Percentiles rank a stretch among this genome's conserved stretches.
Evolutionary conservation across 2,797 vertebrate genomes (phyloP).

Genomic region (Poeciliopsis turneri): DNA sequence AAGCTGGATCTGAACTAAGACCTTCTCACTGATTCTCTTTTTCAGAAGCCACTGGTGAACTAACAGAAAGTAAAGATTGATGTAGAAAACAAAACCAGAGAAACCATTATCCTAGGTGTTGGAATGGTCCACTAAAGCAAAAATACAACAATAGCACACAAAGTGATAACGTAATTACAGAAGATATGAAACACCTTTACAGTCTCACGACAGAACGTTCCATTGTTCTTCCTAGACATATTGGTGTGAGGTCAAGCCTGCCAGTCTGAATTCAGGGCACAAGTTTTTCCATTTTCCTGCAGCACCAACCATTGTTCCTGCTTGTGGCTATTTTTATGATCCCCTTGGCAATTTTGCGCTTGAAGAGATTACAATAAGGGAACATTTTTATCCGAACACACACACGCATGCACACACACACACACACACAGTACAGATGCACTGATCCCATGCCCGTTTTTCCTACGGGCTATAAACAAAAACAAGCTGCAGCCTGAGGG

Average conservation of each 20-base stretch:
- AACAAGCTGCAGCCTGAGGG: constrained; percentile 9
- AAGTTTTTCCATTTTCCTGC: neutral
- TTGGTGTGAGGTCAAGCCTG: neutral
- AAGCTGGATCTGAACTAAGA: too few species aligned
- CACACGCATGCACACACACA: neutral
- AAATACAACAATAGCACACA: neutral
- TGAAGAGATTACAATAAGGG: constrained; percentile 1
- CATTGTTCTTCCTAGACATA: neutral
- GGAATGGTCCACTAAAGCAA: neutral
- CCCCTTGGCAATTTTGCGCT: neutral
- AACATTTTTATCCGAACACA: neutral
- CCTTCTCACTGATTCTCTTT: neutral
- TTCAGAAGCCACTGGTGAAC: neutral
- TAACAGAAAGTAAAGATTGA: neutral
- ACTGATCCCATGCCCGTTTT: neutral
- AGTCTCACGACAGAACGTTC: neutral
- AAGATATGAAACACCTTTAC: too few species aligned
- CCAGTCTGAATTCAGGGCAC: constrained; percentile 7
- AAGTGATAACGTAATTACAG: too few species aligned
- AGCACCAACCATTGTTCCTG: neutral
- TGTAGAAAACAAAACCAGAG: neutral
- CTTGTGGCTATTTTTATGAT: neutral
- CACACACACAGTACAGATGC: neutral
- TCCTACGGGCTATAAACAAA: neutral
- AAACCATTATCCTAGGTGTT: neutral